Evolutionary conservation across 2,888 invertebrate genomes (phyloP), one percentile per base, ranked within the genome.

Genomic region (Muscina levida): DNA sequence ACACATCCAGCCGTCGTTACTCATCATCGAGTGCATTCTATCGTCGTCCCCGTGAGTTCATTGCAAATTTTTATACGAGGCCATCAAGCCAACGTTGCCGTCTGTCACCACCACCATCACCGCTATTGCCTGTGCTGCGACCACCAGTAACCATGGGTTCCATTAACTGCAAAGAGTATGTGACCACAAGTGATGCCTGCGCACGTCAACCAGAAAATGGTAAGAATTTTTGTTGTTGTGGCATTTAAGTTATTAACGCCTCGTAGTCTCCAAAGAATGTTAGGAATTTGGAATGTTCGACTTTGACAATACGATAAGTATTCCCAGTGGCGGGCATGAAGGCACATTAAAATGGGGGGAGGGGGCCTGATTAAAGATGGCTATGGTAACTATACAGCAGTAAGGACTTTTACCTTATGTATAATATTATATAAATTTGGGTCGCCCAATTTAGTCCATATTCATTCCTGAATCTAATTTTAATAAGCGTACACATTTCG

Each of bases 81-180:
- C 44, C 74, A 74, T 72, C 71, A 62, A 73, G 74, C 72, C 77
- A 80, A 71, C 51, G 37, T 59, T 44, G 37, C 68, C 24, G 17
- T 17, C 56, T 77, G 65, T 24, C 67, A 51, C 65, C 65, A 76
- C 1, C 11, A 15, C 15, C 51, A 48, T 48, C 19, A 51, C 6
- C 17, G 0, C 22, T 19, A 24, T 48, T 48, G 26, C 13, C 37
- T n/a, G 57, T 59, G 1, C 8, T 22, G 11, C 13, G 48, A n/a
- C 24, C 46, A 44, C 22, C 13, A 2, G 62, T 72, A n/a, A 85
- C 56, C 75, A 89, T 89, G 89, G 89, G 89, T 39, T 88, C 90
- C 39, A 84, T 86, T 59, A 89, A 88, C 76, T 89, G 89, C 83
- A 89, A 90, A 84, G 89, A 89, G 79, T 89, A 89, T 82, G 87